Conservation (phyloP, 1,140 invertebrate species). For the Cryptotermes secundus region DNA sequence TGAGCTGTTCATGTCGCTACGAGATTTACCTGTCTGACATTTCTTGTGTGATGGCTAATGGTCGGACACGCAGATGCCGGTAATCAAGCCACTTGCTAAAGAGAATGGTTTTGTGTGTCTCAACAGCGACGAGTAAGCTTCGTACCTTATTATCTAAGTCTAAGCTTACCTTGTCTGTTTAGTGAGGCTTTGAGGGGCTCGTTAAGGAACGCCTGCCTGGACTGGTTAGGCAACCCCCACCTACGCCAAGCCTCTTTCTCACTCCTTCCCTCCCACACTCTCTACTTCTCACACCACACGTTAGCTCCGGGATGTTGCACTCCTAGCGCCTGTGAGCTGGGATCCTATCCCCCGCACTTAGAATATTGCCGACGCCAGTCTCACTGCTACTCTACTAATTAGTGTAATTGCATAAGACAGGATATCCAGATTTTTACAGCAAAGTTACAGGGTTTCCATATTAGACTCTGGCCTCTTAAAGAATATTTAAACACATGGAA, state of each 20-base stretch:
- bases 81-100: background rate
- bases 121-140: background rate
- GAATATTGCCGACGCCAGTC: too few species aligned
- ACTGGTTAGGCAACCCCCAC: background rate
- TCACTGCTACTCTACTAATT: too few species aligned
- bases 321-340: background rate
- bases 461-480: too few species aligned
- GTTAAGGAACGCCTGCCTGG: background rate
- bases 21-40: background rate
- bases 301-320: too few species aligned
- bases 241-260: background rate
- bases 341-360: background rate
- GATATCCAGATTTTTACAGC: too few species aligned
- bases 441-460: too few species aligned
- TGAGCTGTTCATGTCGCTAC: background rate
- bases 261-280: background rate
- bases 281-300: background rate
- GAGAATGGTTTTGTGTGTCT: conserved; percentile 8
- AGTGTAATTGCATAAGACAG: too few species aligned
- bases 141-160: background rate
- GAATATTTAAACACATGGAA: too few species aligned
- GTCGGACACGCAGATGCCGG: background rate
- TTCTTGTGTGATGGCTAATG: conserved; percentile 6
- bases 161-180: background rate
- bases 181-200: background rate